Evolutionary conservation across 1,140 invertebrate species (phyloP).

Genomic region (Papilio polytes): DNA sequence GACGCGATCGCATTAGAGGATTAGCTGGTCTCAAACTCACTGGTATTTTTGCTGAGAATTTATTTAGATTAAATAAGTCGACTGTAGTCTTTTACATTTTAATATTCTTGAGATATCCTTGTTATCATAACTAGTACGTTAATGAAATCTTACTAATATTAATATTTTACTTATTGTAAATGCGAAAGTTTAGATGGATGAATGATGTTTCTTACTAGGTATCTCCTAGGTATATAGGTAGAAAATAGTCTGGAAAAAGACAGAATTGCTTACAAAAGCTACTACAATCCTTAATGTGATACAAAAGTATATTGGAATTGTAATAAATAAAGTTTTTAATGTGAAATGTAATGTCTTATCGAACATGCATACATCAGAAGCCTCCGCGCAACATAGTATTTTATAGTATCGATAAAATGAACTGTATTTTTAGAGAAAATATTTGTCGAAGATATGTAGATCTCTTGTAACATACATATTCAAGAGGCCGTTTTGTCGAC

Average conservation of each 20-base stretch:
- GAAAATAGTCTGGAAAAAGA: too few relatives aligned
- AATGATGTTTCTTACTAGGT: too few relatives aligned
- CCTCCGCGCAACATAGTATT: neutral
- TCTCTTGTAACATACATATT: conserved; percentile 8
- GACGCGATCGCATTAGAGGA: conserved; percentile 25
- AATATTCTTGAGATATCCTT: neutral
- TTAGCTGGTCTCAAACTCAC: conserved; percentile 2
- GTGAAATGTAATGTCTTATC: too few relatives aligned
- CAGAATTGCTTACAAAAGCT: neutral
- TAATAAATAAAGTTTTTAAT: too few relatives aligned
- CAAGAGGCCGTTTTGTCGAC: conserved; percentile 14
- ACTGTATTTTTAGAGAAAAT: conserved; percentile 1
- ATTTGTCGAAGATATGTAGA: conserved; percentile 24
- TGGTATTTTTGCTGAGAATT: neutral
- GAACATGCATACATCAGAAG: neutral
- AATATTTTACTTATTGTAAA: too few relatives aligned
- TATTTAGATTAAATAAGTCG: conserved; percentile 10
- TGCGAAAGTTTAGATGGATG: too few relatives aligned
- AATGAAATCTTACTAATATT: too few relatives aligned
- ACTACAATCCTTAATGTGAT: neutral
- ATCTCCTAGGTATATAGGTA: too few relatives aligned
- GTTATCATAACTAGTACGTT: neutral
- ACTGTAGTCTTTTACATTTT: neutral
- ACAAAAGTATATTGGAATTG: neutral
- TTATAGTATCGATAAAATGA: conserved; percentile 3